Percentiles rank a stretch among this genome's conserved stretches.
phyloP scores from a whole-genome alignment of 1,140 invertebrate genomes.

The Anastrepha obliqua region DNA sequence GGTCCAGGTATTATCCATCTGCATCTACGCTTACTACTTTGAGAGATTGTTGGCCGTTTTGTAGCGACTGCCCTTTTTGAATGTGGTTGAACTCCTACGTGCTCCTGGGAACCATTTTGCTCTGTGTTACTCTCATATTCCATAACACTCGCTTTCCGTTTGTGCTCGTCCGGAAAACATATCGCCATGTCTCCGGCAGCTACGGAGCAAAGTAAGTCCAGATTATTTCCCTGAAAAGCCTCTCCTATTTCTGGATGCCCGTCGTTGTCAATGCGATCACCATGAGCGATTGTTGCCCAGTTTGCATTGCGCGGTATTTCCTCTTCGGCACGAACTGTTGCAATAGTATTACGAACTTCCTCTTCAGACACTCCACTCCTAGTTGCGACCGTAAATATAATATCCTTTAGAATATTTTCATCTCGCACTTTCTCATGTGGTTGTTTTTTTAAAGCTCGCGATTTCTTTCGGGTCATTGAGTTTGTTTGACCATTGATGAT shows the following conservation, averaged over 20 bases:
- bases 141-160: background rate
- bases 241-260: slow-evolving; percentile 65
- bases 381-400: slow-evolving; percentile 71
- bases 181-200: slow-evolving; percentile 70
- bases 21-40: too few species aligned
- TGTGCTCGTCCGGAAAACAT: slow-evolving; percentile 59
- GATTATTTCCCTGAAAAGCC: slow-evolving; percentile 63
- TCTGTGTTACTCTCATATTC: background rate
- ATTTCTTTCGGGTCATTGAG: slow-evolving; percentile 74
- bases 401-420: slow-evolving; percentile 71
- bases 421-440: slow-evolving; percentile 71
- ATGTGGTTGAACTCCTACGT: background rate
- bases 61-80: background rate
- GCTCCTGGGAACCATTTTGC: background rate
- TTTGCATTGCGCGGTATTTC: slow-evolving; percentile 61
- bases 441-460: slow-evolving; percentile 72
- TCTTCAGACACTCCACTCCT: slow-evolving; percentile 72
- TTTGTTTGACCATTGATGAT: slow-evolving; percentile 61
- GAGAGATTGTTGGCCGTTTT: background rate
- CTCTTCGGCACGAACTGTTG: slow-evolving; percentile 71
- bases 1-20: too few species aligned
- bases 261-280: background rate
- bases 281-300: slow-evolving; percentile 67
- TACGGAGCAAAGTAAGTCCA: slow-evolving; percentile 62
- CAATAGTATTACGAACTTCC: slow-evolving; percentile 75